phyloP scores from a whole-genome alignment of 2,888 invertebrate genomes.

The Drosophila paramelanica region DNA sequence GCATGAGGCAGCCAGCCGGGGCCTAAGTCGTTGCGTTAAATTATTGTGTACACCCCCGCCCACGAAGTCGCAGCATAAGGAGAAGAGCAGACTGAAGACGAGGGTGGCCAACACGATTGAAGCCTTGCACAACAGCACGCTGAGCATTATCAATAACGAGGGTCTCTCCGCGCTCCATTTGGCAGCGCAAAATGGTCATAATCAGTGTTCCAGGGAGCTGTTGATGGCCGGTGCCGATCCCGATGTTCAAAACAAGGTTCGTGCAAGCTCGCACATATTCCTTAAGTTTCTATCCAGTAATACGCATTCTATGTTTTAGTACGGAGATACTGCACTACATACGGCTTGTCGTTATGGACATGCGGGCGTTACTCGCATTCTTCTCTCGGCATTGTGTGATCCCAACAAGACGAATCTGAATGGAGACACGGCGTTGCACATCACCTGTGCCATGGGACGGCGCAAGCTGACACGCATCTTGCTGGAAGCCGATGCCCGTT shows the following conservation, averaged over 20 bases:
- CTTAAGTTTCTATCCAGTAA: not conserved
- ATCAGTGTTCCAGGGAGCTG: constrained; percentile 95
- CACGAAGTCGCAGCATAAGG: constrained; percentile 54
- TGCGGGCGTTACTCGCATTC: constrained; percentile 96
- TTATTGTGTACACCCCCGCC: constrained; percentile 86
- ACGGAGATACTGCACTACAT: constrained; percentile 97
- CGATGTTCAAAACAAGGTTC: constrained; percentile 95
- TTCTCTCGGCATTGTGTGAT: constrained; percentile 94
- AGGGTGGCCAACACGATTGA: constrained; percentile 76
- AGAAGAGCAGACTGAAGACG: constrained; percentile 71
- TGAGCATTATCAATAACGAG: constrained; percentile 90
- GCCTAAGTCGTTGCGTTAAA: constrained; percentile 93
- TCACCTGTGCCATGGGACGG: constrained; percentile 96
- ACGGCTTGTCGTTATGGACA: constrained; percentile 98
- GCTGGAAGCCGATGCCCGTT: constrained; percentile 93
- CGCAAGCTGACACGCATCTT: constrained; percentile 95
- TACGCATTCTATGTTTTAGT: constrained; percentile 87
- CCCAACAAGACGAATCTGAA: constrained; percentile 97
- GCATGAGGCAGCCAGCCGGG: constrained; percentile 98
- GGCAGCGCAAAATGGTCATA: constrained; percentile 98
- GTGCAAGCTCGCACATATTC: constrained; percentile 25
- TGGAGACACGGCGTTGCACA: constrained; percentile 97
- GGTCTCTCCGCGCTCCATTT: constrained; percentile 98
- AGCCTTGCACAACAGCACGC: constrained; percentile 88
- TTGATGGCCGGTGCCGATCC: constrained; percentile 94